Conservation (phyloP, 2,888 invertebrate genomes). For the Microdon myrmicae region DNA sequence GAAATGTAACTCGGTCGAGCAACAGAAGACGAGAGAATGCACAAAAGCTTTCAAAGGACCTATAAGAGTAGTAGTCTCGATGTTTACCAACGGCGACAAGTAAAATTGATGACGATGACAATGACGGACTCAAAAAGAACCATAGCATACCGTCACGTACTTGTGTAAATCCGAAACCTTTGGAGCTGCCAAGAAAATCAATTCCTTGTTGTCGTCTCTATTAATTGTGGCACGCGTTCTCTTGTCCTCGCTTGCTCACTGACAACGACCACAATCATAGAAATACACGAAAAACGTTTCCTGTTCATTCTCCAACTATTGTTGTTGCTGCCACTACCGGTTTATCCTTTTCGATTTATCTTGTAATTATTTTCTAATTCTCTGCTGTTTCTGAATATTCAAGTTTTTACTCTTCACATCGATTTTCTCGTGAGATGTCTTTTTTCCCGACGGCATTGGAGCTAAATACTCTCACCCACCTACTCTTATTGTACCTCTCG, state of each 20-base stretch:
- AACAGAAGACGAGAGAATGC: no score
- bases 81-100: constrained; percentile 11
- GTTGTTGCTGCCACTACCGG: constrained; percentile 4
- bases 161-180: constrained; percentile 12
- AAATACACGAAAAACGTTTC: constrained; percentile 40
- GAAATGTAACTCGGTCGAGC: no score
- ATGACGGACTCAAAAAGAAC: constrained; percentile 23
- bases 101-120: constrained; percentile 18
- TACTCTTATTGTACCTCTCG: constrained; percentile 25
- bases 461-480: constrained; percentile 11
- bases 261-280: constrained; percentile 32
- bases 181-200: constrained; percentile 39
- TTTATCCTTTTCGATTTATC: constrained; percentile 33
- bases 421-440: background rate
- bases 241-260: constrained; percentile 35
- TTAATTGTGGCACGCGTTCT: constrained; percentile 32
- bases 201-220: constrained; percentile 48
- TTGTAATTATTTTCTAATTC: constrained; percentile 29
- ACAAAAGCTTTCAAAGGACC: constrained; percentile 32
- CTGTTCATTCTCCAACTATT: no score
- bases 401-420: constrained; percentile 4
- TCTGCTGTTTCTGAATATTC: no score
- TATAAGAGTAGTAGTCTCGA: constrained; percentile 21
- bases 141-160: constrained; percentile 9
- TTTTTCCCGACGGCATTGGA: constrained; percentile 28